Evolutionary conservation across 2,797 vertebrate species (phyloP), one percentile per base, ranked within the genome.

Genomic region (Pseudomugil tenellus): DNA sequence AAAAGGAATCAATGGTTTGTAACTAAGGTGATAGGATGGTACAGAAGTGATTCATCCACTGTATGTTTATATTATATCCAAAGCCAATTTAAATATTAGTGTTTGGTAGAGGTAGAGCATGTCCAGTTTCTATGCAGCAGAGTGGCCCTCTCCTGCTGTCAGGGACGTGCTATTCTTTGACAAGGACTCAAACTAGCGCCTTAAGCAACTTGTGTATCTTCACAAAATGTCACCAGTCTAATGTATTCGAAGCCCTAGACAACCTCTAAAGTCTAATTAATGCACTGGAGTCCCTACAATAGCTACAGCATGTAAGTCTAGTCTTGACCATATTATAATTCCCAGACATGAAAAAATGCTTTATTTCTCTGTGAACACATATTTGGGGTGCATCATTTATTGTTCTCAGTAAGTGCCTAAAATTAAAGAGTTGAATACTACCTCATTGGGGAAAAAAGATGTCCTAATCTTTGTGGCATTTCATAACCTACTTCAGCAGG

Each of bases 401-500:
- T 49, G n/a, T 51, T 12, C 14, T 70, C 6, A 53, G 29, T 39
- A 6, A 21, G n/a, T 21, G 52, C 19, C 11, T 25, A 58, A 26
- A 64, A 41, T 3, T 35, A 14, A 3, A 64, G 1, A 67, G 43
- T 13, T 49, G 12, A 54, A 58, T 52, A 28, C 31, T 16, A 37
- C 17, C 28, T 4, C 31, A 62, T 51, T 63, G 34, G 35, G n/a
- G 9, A 56, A 67, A 68, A 12, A 13, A 12, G 37, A 63, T 52
- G 55, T 78, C n/a, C 32, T 14, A 32, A 71, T 28, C 43, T 51
- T 41, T 39, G 16, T 59, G 76, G 34, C 37, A 68, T 49, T 58
- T 67, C 60, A 63, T 62, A 52, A 55, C 3, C 17, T 14, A 1
- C 46, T 58, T 72, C 76, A 70, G 74, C 51, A 58, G 63, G 6